Evolutionary conservation across 2,888 invertebrate genomes (phyloP), one percentile per base, ranked within the genome.

Genomic region (Pterostichus madidus): DNA sequence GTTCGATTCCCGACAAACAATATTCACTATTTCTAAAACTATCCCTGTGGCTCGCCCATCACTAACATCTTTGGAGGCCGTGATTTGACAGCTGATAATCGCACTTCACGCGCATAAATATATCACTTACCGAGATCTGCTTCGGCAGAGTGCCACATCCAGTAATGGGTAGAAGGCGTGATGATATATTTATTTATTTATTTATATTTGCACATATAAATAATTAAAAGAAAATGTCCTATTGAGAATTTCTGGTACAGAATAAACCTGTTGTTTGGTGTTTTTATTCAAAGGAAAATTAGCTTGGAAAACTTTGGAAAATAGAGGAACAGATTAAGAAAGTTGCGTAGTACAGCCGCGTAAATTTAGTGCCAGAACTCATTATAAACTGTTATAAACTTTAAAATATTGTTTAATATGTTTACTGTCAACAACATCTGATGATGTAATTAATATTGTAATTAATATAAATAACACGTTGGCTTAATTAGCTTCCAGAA

Each of bases 311-410:
- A 31, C 59, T 77, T 59, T 77, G 39, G 56, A 77, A 56, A 77
- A 77, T 77, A 56, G 77, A 77, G 31, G 77, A 77, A 77, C 35
- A 59, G 77, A 77, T 77, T 77, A 77, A 76, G 76, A 49, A 76
- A 76, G 59, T 59, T 59, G 31, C 8, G 59, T 31, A 5, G 0
- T 39, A 8, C 1, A 39, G 39, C 5, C 8, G 39, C 2, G 39
- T 39, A 8, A 17, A 17, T 56, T 15, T 56, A 56, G 56, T 56
- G 17, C 1, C 56, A 17, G 15, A 56, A 13, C 39, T 39, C 56
- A 17, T 56, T 13, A 56, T 56, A 11, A 56, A 56, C 56, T 56
- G 56, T 56, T 56, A 24, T 64, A 31, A 24, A 64, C 15, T 10
- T 32, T 59, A 10, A 64, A 35, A 64, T 46, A 73, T 49, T 49